Evolutionary conservation across 1,140 invertebrate species (phyloP).

Genomic region (Paramacrobiotus metropolitanus): DNA sequence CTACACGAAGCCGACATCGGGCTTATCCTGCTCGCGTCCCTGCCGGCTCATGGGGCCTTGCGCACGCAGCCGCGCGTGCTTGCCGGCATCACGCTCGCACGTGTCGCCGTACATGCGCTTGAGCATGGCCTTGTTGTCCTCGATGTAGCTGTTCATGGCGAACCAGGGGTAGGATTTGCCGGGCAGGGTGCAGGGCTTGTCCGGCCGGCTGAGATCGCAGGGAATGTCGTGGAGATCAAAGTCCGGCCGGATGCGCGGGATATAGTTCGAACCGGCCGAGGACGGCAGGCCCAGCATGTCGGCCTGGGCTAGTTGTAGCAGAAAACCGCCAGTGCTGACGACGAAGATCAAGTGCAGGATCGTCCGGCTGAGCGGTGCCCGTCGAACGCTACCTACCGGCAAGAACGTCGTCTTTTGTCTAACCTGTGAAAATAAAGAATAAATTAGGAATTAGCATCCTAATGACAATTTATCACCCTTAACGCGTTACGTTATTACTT

Average conservation of each 20-base stretch:
- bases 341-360: no score
- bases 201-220: slow-evolving; percentile 7
- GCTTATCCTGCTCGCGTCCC: neutral
- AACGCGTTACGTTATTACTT: no score
- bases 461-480: no score
- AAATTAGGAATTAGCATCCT: no score
- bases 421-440: no score
- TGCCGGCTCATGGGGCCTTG: neutral
- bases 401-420: no score
- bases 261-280: neutral
- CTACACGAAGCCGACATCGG: neutral
- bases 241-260: neutral
- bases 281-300: no score
- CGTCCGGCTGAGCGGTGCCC: no score
- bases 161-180: slow-evolving; percentile 55
- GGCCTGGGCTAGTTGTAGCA: no score
- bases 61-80: neutral
- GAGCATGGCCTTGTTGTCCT: slow-evolving; percentile 73
- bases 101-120: slow-evolving; percentile 73
- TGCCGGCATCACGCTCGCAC: neutral
- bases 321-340: no score
- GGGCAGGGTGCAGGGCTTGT: slow-evolving; percentile 45
- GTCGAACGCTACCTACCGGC: no score
- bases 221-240: neutral
- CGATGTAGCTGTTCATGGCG: slow-evolving; percentile 33